Base-by-base conservation (phyloP, 2,113 vertebrate genomes). In the Theristicus caerulescens region DNA sequence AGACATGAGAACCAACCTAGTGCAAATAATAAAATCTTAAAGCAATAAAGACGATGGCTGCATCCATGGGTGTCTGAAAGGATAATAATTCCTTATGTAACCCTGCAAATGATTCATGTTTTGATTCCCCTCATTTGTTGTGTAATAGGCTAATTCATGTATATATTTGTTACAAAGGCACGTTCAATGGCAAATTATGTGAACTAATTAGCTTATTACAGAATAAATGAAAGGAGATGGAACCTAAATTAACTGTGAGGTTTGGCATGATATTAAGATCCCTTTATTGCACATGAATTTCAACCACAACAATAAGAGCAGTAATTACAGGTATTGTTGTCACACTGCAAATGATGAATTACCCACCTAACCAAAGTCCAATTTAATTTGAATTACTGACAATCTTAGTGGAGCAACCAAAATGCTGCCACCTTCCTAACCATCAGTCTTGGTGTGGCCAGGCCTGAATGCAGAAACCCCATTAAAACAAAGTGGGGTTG, bases 201-300 rank as follows among this genome's bases (percentile, higher is more conserved):
- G 96, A 93, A 91, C 90, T 96, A 96, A 97, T 97, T 97, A 92
- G 91, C 81, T 95, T 91, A 97, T 97, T 97, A 89, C 76, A 77
- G 91, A 61, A 79, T 81, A 95, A 97, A 96, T 96, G 94, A 96
- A 95, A 96, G 94, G 94, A 97, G 96, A 96, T 69, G 77, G 94
- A 90, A 54, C 94, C 81, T 69, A 95, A 97, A 97, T 97, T 86
- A 97, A 96, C 88, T 89, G 82, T 76, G 96, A 96, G 96, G 91
- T 90, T 97, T 97, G 96, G 95, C 95, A n/a, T 85, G 91, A 72
- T 93, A 46, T 72, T 94, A 94, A 74, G 94, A 92, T 96, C 95
- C 95, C 78, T 95, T 95, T 89, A 92, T 93, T 95, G 94, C 93
- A 71, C 77, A 71, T 14, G 67, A 66, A 61, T 92, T 82, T 51